A percentile compares a stretch with the other conserved stretches of the same genome.
These are phyloP conservation scores for Phylloscopus trochiloides DNA, from an alignment of 2,113 vertebrate genomes.

Conservation along the genomic window DNA sequence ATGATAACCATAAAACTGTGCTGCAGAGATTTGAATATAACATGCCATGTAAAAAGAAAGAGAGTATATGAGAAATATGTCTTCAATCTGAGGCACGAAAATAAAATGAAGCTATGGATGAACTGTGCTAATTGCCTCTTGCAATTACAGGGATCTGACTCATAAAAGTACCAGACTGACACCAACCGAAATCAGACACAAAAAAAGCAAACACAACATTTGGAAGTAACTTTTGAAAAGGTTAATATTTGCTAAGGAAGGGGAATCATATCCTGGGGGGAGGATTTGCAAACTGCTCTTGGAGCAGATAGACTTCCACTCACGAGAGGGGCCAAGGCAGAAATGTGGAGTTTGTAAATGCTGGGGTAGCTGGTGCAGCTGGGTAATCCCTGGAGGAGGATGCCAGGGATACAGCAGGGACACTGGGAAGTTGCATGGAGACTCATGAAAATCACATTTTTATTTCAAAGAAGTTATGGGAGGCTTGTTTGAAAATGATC, in stretches of 20 bases:
- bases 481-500: neutral
- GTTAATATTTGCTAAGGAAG: neutral
- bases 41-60: neutral
- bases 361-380: neutral
- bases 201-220: constrained; percentile 13
- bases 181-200: neutral
- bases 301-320: neutral
- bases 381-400: neutral
- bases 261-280: neutral
- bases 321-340: neutral
- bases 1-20: neutral
- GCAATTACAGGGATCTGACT: constrained; percentile 20
- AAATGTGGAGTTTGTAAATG: fast-evolving
- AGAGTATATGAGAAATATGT: neutral
- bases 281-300: neutral
- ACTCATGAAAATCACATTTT: neutral
- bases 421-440: neutral
- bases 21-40: neutral
- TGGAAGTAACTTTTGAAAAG: constrained; percentile 32
- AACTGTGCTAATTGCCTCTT: constrained; percentile 36
- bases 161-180: constrained; percentile 31
- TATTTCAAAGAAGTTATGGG: neutral
- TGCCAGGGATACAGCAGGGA: neutral
- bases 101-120: neutral
- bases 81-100: neutral